Base-by-base conservation (phyloP, 1,140 invertebrate species). In the Drosophila kohkoa region DNA sequence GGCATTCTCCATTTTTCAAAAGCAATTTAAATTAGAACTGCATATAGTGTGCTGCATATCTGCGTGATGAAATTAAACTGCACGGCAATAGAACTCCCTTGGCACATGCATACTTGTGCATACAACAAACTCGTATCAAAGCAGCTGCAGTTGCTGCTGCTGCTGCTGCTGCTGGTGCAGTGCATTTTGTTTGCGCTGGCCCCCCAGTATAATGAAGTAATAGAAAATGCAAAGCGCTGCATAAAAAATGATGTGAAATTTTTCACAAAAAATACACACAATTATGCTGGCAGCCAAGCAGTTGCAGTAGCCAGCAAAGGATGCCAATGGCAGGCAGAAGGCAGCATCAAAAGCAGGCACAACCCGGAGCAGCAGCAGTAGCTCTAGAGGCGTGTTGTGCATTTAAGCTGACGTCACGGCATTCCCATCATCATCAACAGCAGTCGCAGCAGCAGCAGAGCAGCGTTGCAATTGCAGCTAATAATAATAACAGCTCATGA, bases 401-500 rank as follows among this genome's bases (percentile, higher is more conserved):
- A 52, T 67, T 10, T 58, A 59, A 30, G 38, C 38, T 60, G 45
- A 35, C 57, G 49, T 69, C 64, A 55, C 43, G 20, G 55, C 54
- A 54, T 43, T 59, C 43, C 65, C 76, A 71, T 81, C 78, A 48
- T 51, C 66, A 66, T 69, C 73, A 38, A 38, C 35, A 38, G 35
- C 35, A 38, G 35, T 10, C 7, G 35, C 35, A 38, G 8, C 35
- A 38, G 8, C 35, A 38, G 7, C 8, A 10, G 35, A 38, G 35
- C 35, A 65, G 63, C 60, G 64, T 62, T 72, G 70, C 70, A 73
- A 73, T 73, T 76, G 77, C 65, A 80, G 79, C 82, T 86, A 86
- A 86, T 86, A 86, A 86, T 87, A 86, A 86, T 86, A 86, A 87
- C 82, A 86, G 82, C 83, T 87, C 82, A 86, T 86, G 82, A 87